Base-by-base conservation (phyloP, 2,797 vertebrate species). In the Lepilemur septentrionalis region DNA sequence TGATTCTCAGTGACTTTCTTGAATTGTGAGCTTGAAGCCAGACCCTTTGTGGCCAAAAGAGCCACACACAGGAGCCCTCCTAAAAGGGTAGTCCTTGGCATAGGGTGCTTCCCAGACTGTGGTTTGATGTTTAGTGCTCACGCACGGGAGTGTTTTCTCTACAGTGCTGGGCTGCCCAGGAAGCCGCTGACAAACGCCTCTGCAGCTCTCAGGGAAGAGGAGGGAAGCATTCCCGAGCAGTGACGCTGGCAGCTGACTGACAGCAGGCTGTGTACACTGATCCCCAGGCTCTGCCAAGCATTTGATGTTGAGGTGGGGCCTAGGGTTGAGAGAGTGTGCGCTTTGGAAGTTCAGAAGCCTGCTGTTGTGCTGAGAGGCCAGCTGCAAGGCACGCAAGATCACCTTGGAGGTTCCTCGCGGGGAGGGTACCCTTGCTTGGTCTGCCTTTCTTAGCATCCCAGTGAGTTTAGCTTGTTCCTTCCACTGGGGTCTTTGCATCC, bases 291-390 rank as follows among this genome's bases (percentile, higher is more conserved):
- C 96, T 85, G 80, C 67, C 73, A 80, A 91, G 91, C 89, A 52
- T 79, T 94, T 97, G 83, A 79, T 87, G 69, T 79, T 89, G 89
- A 97, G 93, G 89, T 88, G 94, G 87, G 91, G 87, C 94, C 81
- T 81, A 8, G 18, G 59, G 6, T 52, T 93, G 81, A 76, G 67
- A 92, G 43, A 75, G 41, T 25, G 10, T 23, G 83, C 0, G 8
- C 52, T 95, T 78, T 61, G 61, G 70, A 94, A 93, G 86, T 75
- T 89, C 75, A 83, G 76, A 93, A 75, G 85, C 80, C 55, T 9
- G 15, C 78, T 79, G 0, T 46, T 61, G 69, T 84, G 63, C 91
- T 48, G 76, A 75, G 50, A 43, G 22, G 61, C 86, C 86, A 87
- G 72, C 84, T 69, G 43, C 55, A 84, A 87, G 75, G 41, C 52